Evolutionary conservation across 2,797 vertebrate species (phyloP), one percentile per base, ranked within the genome.

Genomic region (Artibeus lituratus): DNA sequence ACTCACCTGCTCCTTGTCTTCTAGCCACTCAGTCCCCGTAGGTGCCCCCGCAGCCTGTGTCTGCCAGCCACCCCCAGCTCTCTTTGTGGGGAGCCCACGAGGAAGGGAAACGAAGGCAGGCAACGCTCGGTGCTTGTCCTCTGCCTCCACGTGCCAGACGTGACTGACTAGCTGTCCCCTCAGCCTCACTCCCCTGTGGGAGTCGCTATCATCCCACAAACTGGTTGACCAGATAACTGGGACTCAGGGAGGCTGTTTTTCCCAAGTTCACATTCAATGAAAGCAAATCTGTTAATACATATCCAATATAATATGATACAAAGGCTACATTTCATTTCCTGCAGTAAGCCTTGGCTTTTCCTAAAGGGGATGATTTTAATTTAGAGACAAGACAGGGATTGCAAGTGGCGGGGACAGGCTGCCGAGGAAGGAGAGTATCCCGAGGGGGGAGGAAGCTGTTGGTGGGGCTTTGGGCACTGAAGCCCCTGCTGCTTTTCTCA

Each of bases 111-210:
- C 39, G 19, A 35, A 26, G 32, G 42, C 6, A 47, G 35, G 32
- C 1, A 18, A 35, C 10, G 42, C 2, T 57, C 37, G 4, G 0
- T 0, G 1, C 42, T 26, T 12, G 9, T 8, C 42, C 9, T 51
- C 16, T 11, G 29, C 59, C 26, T 32, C 15, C 8, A 0, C 3
- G 22, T 32, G 24, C 14, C 32, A 42, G 74, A 14, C 3, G 3
- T 19, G 78, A 19, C 42, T 16, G 67, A 5, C 10, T 3, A 14
- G 26, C 24, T 55, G 26, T 9, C n/a, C 32, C 0, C 0, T 15
- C 12, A 24, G 4, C 7, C 29, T 57, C 10, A 42, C 2, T 15
- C 2, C 24, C 18, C 26, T 10, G 1, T 8, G 10, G 32, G 42
- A 74, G 39, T 42, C 16, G 29, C 7, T 32, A 10, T 62, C 35